These are phyloP conservation scores for Zonotrichia leucophrys DNA, from an alignment of 2,113 vertebrate genomes.

Conservation along the genomic window DNA sequence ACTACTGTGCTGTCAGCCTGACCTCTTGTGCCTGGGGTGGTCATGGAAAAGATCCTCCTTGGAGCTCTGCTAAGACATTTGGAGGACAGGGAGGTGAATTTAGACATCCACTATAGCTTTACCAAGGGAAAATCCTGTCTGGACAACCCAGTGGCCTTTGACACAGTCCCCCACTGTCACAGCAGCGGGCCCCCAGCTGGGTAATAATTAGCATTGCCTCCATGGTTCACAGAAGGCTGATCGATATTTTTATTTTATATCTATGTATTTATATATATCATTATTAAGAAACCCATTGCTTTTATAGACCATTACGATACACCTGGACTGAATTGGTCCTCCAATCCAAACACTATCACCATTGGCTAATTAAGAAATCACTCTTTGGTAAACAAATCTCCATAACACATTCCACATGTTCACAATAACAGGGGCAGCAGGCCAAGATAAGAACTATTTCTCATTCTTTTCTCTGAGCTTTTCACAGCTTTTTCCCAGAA, in stretches of 20 bases:
- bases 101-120: background rate
- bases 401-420: background rate
- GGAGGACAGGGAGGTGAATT: background rate
- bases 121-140: background rate
- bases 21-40: background rate
- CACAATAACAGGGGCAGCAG: background rate
- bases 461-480: background rate
- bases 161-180: background rate
- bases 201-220: background rate
- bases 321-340: background rate
- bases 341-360: background rate
- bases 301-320: background rate
- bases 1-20: background rate
- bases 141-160: background rate
- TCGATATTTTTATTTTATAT: background rate
- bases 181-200: background rate
- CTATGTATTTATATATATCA: background rate
- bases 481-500: background rate
- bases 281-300: background rate
- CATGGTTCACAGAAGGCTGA: background rate
- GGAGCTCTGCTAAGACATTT: background rate
- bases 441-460: background rate
- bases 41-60: background rate
- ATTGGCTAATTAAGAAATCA: background rate
- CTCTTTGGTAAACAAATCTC: background rate